Percentiles rank a stretch among this genome's conserved stretches.
Evolutionary conservation across 2,888 invertebrate species (phyloP).

Genomic region (Drosophila sordidula): DNA sequence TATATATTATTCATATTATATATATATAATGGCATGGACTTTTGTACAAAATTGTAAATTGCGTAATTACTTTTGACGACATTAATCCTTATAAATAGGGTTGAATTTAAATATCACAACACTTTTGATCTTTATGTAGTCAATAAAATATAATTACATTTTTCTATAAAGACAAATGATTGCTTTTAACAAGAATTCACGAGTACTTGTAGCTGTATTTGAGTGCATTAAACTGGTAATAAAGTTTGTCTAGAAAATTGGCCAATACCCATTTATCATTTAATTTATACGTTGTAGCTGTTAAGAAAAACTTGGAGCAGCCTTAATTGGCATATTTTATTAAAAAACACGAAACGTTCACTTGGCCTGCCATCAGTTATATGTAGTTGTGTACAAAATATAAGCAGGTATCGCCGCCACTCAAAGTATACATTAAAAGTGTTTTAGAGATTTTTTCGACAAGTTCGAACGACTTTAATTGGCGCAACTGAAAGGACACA

Average conservation of each 20-base stretch:
- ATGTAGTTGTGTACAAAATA: not conserved
- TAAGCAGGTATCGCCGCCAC: conserved; percentile 5
- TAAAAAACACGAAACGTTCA: conserved; percentile 26
- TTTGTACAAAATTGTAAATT: no score
- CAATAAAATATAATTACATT: not conserved
- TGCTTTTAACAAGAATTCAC: not conserved
- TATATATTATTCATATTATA: no score
- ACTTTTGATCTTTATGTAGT: not conserved
- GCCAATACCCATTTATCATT: conserved; percentile 26
- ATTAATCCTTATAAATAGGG: not conserved
- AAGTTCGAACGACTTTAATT: conserved; percentile 43
- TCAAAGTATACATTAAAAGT: conserved; percentile 27
- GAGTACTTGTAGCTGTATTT: not conserved
- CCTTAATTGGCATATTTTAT: conserved; percentile 35
- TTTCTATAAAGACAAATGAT: not conserved
- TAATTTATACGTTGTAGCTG: not conserved
- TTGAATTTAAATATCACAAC: not conserved
- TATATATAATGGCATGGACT: no score
- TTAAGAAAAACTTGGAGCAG: not conserved
- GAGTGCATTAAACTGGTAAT: conserved; percentile 2
- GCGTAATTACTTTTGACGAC: not conserved
- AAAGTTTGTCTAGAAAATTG: conserved; percentile 15
- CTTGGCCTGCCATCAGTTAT: conserved; percentile 7
- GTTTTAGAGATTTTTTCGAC: conserved; percentile 25
- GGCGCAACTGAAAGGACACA: conserved; percentile 59